Base-by-base conservation (phyloP, 2,113 vertebrate species). In the Nyctibius bracteatus region DNA sequence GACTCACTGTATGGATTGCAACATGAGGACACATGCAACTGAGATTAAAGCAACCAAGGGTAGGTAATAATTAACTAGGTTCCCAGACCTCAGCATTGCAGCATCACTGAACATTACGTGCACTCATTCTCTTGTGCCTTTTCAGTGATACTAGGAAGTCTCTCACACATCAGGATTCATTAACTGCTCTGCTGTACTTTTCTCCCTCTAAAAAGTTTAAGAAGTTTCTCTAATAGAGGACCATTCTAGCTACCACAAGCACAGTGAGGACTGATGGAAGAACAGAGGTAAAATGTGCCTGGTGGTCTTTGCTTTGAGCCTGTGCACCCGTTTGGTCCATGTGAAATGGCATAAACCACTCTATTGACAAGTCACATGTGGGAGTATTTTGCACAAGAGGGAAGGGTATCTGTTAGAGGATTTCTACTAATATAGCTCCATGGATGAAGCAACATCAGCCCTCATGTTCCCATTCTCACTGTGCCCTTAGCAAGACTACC, bases 21-120 rank as follows among this genome's bases (percentile, higher is more conserved):
- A 77, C 71, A 65, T 1, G 35, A 80, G n/a, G 66, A 44, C 19
- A 33, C 22, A 28, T 19, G 61, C 9, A 65, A 14, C 0, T 11
- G 79, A 28, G 44, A 86, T 31, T 33, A 31, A 28, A 81, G 65
- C 52, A 67, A 24, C 33, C 70, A 88, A 90, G 62, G 66, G 47
- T 6, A 75, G 85, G 9, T 88, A 95, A 95, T 95, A 6, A 94
- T 86, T 97, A 41, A 93, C 67, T 8, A 47, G 7, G 24, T 2
- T 66, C 22, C 51, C 62, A 92, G 49, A 31, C 18, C 24, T 67
- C 90, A 65, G 51, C 24, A 52, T 3, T 4, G 30, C 49, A 39
- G 21, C 67, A 68, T 73, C 74, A 55, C 52, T 78, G 47, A 71
- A 39, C n/a, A 4, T 18, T 5, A 4, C 1, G 0, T 9, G 31